Evolutionary conservation across 2,888 invertebrate species (phyloP).

Genomic region (Bugula neritina): DNA sequence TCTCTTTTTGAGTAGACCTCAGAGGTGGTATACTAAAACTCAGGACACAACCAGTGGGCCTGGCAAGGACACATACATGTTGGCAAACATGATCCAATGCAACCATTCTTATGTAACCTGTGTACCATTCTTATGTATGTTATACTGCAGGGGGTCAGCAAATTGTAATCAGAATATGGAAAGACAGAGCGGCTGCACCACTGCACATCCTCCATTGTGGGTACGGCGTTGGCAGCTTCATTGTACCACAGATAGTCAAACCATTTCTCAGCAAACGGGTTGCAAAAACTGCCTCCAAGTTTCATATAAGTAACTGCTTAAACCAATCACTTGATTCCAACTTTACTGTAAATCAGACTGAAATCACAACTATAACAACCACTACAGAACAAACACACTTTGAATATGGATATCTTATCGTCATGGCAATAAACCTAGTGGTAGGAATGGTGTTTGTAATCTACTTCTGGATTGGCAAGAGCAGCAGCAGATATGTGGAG

Average conservation of each 20-base stretch:
- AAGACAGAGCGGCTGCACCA: background rate
- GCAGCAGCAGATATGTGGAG: no score
- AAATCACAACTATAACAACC: background rate
- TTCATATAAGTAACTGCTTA: conserved; percentile 6
- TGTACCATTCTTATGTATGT: no score
- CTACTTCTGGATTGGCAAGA: background rate
- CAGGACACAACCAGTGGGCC: no score
- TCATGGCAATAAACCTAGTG: background rate
- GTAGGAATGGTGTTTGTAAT: background rate
- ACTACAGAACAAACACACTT: background rate
- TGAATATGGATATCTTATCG: conserved; percentile 20
- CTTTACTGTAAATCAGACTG: background rate
- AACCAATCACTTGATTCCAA: background rate
- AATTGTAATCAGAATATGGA: background rate
- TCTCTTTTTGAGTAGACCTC: no score
- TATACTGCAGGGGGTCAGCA: conserved; percentile 21
- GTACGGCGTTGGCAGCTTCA: conserved; percentile 6
- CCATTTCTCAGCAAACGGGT: conserved; percentile 9
- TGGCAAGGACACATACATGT: no score
- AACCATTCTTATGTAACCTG: no score
- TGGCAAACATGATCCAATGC: no score
- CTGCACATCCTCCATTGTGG: conserved; percentile 17
- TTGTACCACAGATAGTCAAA: conserved; percentile 23
- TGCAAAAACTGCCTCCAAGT: conserved; percentile 8
- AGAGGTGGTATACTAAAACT: no score